phyloP scores from a whole-genome alignment of 2,888 invertebrate species.

The Trachelus stipa region DNA sequence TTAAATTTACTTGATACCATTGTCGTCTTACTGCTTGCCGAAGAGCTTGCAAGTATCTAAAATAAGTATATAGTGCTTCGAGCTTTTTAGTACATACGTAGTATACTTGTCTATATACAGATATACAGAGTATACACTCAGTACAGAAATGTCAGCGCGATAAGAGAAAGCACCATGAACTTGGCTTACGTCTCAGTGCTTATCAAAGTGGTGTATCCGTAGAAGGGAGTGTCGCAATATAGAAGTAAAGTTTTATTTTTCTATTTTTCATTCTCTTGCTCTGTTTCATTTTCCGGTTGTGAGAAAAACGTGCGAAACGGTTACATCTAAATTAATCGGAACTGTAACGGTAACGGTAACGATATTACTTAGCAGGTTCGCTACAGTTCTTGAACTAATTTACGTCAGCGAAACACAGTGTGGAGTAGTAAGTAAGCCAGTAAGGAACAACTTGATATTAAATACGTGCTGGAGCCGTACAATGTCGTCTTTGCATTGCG shows the following conservation, averaged over 20 bases:
- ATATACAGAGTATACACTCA: slow-evolving; percentile 12
- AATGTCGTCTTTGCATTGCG: slow-evolving; percentile 15
- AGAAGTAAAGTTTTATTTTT: not conserved
- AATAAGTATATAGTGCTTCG: not conserved
- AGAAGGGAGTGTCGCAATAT: not conserved
- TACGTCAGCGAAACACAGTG: slow-evolving; percentile 21
- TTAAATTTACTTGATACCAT: slow-evolving; percentile 49
- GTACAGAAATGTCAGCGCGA: slow-evolving; percentile 33
- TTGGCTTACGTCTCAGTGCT: slow-evolving; percentile 37
- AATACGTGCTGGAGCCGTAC: slow-evolving; percentile 37
- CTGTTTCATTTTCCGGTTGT: not conserved
- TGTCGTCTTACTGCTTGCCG: slow-evolving; percentile 29
- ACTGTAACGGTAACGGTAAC: not conserved
- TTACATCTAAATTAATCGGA: not conserved
- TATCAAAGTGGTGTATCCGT: slow-evolving; percentile 25
- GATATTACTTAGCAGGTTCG: not conserved
- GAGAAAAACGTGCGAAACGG: not conserved
- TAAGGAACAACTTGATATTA: slow-evolving; percentile 41
- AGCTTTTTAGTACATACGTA: not conserved
- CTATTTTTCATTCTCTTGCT: not conserved
- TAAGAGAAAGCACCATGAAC: slow-evolving; percentile 38
- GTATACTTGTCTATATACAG: not conserved
- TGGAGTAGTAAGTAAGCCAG: slow-evolving; percentile 28
- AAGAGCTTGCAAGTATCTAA: slow-evolving; percentile 22
- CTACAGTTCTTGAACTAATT: slow-evolving; percentile 32